Evolutionary conservation across 2,797 vertebrate genomes (phyloP).

Genomic region (Propithecus deckenii): DNA sequence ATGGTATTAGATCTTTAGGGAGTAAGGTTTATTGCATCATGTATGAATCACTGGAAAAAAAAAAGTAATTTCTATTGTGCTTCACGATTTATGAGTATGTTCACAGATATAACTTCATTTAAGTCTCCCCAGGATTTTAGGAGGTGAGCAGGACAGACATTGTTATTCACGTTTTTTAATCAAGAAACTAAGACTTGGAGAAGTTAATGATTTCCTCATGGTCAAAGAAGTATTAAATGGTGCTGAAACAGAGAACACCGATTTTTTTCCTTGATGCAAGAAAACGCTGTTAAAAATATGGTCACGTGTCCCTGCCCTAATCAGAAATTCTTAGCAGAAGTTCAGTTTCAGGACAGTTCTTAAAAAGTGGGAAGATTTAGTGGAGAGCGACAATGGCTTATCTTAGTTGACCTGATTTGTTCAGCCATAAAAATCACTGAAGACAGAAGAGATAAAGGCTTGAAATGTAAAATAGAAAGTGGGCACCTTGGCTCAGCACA

Average conservation of each 20-base stretch:
- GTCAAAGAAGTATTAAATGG: neutral
- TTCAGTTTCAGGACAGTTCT: constrained; percentile 52
- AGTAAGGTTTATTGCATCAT: neutral
- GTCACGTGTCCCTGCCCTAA: neutral
- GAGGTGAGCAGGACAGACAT: neutral
- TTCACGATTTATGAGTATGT: neutral
- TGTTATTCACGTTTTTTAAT: neutral
- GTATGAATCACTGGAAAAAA: neutral
- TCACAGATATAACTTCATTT: neutral
- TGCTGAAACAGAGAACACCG: neutral
- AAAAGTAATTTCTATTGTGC: neutral
- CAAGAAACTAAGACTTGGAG: neutral
- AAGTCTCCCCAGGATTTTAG: neutral
- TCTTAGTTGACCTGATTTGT: constrained; percentile 53
- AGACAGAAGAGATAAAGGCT: constrained; percentile 39
- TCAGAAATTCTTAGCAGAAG: constrained; percentile 32
- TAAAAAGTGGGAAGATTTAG: constrained; percentile 53
- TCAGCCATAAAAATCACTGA: constrained; percentile 50
- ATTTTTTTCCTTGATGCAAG: neutral
- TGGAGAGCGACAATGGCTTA: constrained; percentile 40
- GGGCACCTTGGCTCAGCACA: neutral
- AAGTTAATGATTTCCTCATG: neutral
- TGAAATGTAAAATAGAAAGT: neutral
- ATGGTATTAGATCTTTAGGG: neutral
- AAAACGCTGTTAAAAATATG: neutral